Base-by-base conservation (phyloP, 2,113 vertebrate species). In the Merops nubicus region DNA sequence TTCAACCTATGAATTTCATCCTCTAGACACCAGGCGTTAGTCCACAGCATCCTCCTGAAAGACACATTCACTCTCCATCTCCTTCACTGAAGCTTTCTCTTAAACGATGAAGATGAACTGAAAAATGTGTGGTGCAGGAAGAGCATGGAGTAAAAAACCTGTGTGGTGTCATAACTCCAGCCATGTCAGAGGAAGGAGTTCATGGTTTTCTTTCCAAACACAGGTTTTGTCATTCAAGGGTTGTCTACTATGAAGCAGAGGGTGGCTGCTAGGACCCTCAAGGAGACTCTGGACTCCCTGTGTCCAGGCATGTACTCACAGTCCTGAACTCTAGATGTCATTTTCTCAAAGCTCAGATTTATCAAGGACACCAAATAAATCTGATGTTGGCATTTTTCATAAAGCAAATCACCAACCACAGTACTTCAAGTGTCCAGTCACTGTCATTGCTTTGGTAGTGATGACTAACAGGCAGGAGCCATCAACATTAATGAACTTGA, bases 401-500 rank as follows among this genome's bases (percentile, higher is more conserved):
- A 67, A 81, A 9, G 26, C 75, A 93, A 69, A 74, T 74, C 54
- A 40, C 59, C 60, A 86, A 13, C 64, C 3, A 1, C 57, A 28
- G 38, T 57, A 75, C 79, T 92, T 93, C 50, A 85, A 94, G 84
- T 45, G 75, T 62, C 54, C 89, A 54, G 51, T 69, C 0, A 0
- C 36, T 87, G 82, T 65, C 54, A 56, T 62, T 75, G 36, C 59
- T 93, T 88, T 91, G 53, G 73, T 92, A 92, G 56, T 31, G 65
- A 62, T 94, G 96, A 96, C 85, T 96, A 96, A 96, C 17, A 95
- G 79, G 79, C 38, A 78, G 26, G 51, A 90, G 72, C 75, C 43
- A 95, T 88, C 83, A 62, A 47, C 28, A 47, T 73, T 92, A 94
- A 95, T 95, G 95, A 93, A 91, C 62, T 65, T 91, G 86, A 69